Conservation (phyloP, 2,888 invertebrate genomes). For the Dusona sp. region DNA sequence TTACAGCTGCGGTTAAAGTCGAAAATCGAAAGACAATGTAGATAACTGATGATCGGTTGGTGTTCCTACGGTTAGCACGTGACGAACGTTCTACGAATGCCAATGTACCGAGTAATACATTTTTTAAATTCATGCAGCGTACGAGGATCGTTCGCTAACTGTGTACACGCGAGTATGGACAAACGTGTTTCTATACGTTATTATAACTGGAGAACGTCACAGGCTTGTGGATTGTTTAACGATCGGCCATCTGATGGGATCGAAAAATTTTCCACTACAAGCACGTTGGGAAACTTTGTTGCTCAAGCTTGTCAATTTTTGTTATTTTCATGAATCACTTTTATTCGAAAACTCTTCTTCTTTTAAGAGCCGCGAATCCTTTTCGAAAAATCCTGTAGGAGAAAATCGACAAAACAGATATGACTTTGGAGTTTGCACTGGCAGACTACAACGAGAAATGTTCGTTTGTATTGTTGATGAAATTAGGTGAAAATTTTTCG, state of each 20-base stretch:
- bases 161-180: constrained; percentile 38
- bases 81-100: constrained; percentile 51
- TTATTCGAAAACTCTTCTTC: background rate
- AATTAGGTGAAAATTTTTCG: too few relatives aligned
- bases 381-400: background rate
- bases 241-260: background rate
- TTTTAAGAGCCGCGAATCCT: background rate
- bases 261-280: constrained; percentile 6
- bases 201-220: constrained; percentile 5
- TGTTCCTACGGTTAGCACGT: constrained; percentile 54
- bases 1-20: background rate
- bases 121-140: constrained; percentile 55
- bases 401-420: background rate
- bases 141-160: constrained; percentile 51
- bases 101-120: constrained; percentile 38
- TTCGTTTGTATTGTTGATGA: background rate
- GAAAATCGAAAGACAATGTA: constrained; percentile 58
- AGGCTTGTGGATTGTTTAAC: background rate
- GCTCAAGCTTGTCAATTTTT: background rate
- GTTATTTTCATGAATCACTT: background rate
- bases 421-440: background rate
- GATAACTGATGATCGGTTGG: constrained; percentile 45
- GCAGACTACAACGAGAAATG: background rate
- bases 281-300: background rate
- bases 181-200: constrained; percentile 11